Base-by-base conservation (phyloP, 2,888 invertebrate species). In the Fabriciana adippe region DNA sequence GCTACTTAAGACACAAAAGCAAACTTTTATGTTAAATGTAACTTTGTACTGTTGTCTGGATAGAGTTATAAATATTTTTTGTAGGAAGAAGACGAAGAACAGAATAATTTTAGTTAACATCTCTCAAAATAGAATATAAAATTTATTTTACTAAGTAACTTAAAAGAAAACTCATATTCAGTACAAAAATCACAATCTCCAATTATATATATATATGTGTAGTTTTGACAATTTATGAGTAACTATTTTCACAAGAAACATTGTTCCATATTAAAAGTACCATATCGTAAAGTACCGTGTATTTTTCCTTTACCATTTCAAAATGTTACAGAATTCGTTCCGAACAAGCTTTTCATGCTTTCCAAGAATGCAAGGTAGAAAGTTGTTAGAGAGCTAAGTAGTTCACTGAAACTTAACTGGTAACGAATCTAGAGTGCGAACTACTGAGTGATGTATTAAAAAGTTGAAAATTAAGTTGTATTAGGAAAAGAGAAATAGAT, bases 1-100 rank as follows among this genome's bases (percentile, higher is more conserved):
- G 59, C 59, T 59, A 59, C 59, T 59, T 59, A 59, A 59, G 59
- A 48, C 48, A 59, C 47, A 13, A 48, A 48, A 48, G 26, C n/a
- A 59, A 59, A 59, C 21, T 59, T 59, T 47, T 26, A 16, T 48
- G 47, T 47, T 59, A 8, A 47, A 57, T 57, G n/a, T 47, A 57
- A 47, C 41, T 21, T 1, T 3, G 5, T 51, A 18, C 16, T 21
- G 47, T 41, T 57, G 21, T 21, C n/a, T 11, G 15, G 45, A 47
- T 53, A 53, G 51, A 53, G 16, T 53, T 21, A 51, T 51, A 18
- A 18, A 51, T 51, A 53, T 18, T 53, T 21, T 26, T 4, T 51
- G 2, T 15, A 26, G 15, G 13, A 4, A 8, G 18, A 2, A 3
- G 3, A 53, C 21, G 14, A 18, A 18, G 2, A 16, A 53, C 11